phyloP scores from a whole-genome alignment of 1,140 invertebrate species.

The Phenacoccus solenopsis region DNA sequence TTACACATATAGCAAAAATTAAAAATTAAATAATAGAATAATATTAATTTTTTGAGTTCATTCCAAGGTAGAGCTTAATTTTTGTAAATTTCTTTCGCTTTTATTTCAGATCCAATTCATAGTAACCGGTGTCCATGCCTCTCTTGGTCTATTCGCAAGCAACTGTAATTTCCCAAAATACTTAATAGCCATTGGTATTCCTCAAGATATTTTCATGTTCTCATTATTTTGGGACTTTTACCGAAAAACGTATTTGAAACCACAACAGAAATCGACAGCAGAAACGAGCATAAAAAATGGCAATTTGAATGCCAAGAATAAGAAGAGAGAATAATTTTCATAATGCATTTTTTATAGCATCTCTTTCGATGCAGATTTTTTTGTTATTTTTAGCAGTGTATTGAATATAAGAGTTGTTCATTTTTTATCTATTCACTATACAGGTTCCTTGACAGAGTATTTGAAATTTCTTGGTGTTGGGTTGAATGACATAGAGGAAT shows the following conservation, averaged over 20 bases:
- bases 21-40: too few relatives aligned
- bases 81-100: not conserved
- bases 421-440: too few relatives aligned
- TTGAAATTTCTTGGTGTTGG: too few relatives aligned
- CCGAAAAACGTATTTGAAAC: slow-evolving; percentile 49
- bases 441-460: too few relatives aligned
- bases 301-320: too few relatives aligned
- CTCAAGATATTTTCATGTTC: slow-evolving; percentile 61
- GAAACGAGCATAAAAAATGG: not conserved
- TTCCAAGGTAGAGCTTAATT: not conserved
- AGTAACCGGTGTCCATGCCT: slow-evolving; percentile 51
- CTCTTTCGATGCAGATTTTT: too few relatives aligned
- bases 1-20: too few relatives aligned
- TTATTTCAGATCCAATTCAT: slow-evolving; percentile 56
- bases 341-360: too few relatives aligned
- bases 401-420: too few relatives aligned
- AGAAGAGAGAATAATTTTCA: too few relatives aligned
- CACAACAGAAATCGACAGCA: not conserved
- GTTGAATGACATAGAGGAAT: too few relatives aligned
- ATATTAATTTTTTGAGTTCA: not conserved
- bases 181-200: slow-evolving; percentile 43
- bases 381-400: too few relatives aligned
- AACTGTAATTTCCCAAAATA: slow-evolving; percentile 61
- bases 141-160: slow-evolving; percentile 46
- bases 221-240: slow-evolving; percentile 78